These are phyloP conservation scores for Meloidogyne floridensis DNA, from an alignment of 1,140 invertebrate species.

Conservation along the genomic window DNA sequence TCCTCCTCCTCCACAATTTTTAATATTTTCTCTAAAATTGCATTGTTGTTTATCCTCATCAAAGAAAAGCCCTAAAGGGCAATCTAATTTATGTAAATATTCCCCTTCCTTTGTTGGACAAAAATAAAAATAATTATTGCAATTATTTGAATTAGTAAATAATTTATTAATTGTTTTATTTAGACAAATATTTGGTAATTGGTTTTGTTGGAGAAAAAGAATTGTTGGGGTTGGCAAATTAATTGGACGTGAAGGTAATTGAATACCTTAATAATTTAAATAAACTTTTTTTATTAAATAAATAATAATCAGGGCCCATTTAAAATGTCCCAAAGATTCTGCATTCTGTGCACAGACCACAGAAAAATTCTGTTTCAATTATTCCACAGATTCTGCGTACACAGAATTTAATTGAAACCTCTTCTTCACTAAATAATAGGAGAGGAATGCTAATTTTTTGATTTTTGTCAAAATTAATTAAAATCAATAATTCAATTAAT, in stretches of 20 bases:
- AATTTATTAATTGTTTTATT: constrained; percentile 5
- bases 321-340: too few species aligned
- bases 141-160: background rate
- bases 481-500: too few species aligned
- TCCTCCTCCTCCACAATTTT: constrained; percentile 24
- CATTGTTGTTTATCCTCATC: constrained; percentile 20
- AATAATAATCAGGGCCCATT: too few species aligned
- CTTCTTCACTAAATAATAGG: too few species aligned
- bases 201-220: background rate
- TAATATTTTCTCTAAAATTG: constrained; percentile 15
- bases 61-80: constrained; percentile 28
- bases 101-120: background rate
- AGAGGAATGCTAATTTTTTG: too few species aligned
- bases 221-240: background rate
- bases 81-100: constrained; percentile 20
- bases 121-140: constrained; percentile 11
- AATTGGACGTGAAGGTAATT: background rate
- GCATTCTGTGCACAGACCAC: too few species aligned
- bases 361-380: too few species aligned
- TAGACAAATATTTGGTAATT: constrained; percentile 10
- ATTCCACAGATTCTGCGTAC: too few species aligned
- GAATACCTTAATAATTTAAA: background rate
- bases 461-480: too few species aligned
- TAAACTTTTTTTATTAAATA: too few species aligned
- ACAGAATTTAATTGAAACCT: too few species aligned